Evolutionary conservation across 2,797 vertebrate genomes (phyloP).

Genomic region (Trematomus bernacchii): DNA sequence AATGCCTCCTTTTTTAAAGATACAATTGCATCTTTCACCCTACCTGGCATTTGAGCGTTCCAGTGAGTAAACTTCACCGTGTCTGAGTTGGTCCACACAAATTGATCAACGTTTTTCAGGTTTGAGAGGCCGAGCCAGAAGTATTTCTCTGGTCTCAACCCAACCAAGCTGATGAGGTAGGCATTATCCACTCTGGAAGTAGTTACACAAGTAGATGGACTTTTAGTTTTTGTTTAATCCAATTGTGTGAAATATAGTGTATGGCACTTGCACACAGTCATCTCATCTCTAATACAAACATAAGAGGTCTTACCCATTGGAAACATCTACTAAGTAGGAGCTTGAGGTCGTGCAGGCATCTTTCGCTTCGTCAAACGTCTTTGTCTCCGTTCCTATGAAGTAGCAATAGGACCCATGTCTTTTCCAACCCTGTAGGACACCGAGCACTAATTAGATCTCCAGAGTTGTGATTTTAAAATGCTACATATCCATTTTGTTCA

Average conservation of each 20-base stretch:
- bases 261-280: not conserved
- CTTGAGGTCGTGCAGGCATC: constrained; percentile 84
- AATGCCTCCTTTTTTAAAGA: not conserved
- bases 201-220: not conserved
- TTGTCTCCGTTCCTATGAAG: constrained; percentile 86
- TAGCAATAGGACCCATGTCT: constrained; percentile 93
- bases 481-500: not conserved
- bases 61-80: constrained; percentile 91
- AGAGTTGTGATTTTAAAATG: not conserved
- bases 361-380: constrained; percentile 90
- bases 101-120: constrained; percentile 83
- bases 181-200: constrained; percentile 92
- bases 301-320: constrained; percentile 87
- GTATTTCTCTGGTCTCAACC: constrained; percentile 89
- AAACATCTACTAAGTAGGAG: constrained; percentile 89
- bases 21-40: not conserved
- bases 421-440: constrained; percentile 89
- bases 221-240: not conserved
- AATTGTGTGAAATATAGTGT: not conserved
- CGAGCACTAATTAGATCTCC: not conserved
- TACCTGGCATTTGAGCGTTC: constrained; percentile 94
- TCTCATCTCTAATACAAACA: not conserved
- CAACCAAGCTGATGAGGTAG: constrained; percentile 93
- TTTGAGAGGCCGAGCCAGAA: constrained; percentile 96
- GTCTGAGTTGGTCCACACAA: constrained; percentile 87